Percentiles rank a stretch among this genome's conserved stretches.
These are phyloP conservation scores for Danaus plexippus DNA, from an alignment of 1,140 invertebrate species.

Conservation along the genomic window DNA sequence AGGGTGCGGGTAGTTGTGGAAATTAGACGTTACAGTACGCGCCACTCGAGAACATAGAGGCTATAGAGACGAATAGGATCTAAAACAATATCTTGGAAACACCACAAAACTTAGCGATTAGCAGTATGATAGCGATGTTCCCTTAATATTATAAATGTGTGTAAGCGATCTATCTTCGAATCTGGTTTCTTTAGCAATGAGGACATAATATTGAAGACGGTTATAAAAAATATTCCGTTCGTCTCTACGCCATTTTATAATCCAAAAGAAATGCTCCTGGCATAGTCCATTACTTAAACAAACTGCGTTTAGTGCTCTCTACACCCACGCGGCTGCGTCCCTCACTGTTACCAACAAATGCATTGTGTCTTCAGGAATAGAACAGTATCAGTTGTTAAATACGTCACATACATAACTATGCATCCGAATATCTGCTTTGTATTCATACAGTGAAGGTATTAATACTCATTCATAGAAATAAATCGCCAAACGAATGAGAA, in stretches of 20 bases:
- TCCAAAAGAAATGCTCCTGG: conserved; percentile 39
- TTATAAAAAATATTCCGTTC: conserved; percentile 3
- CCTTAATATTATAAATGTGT: too few relatives aligned
- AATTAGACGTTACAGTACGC: conserved; percentile 61
- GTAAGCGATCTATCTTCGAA: too few relatives aligned
- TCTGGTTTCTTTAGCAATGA: too few relatives aligned
- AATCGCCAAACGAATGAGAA: too few relatives aligned
- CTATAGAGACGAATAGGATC: conserved; percentile 19
- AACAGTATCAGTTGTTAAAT: conserved; percentile 4
- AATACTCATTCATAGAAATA: too few relatives aligned
- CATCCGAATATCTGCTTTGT: too few relatives aligned
- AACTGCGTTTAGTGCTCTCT: conserved; percentile 57
- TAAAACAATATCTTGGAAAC: too few relatives aligned
- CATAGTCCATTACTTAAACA: conserved; percentile 66
- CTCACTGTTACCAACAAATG: conserved; percentile 11
- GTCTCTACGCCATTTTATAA: conserved; percentile 26
- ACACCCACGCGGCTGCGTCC: conserved; percentile 50
- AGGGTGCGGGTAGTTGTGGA: conserved; percentile 53
- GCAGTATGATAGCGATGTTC: too few relatives aligned
- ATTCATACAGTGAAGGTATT: not conserved
- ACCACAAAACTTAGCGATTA: too few relatives aligned
- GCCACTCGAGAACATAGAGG: conserved; percentile 15
- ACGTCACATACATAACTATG: not conserved
- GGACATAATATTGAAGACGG: too few relatives aligned
- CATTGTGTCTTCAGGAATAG: not conserved